These are phyloP conservation scores for Habrosyne pyritoides DNA, from an alignment of 2,888 invertebrate species.

Conservation along the genomic window DNA sequence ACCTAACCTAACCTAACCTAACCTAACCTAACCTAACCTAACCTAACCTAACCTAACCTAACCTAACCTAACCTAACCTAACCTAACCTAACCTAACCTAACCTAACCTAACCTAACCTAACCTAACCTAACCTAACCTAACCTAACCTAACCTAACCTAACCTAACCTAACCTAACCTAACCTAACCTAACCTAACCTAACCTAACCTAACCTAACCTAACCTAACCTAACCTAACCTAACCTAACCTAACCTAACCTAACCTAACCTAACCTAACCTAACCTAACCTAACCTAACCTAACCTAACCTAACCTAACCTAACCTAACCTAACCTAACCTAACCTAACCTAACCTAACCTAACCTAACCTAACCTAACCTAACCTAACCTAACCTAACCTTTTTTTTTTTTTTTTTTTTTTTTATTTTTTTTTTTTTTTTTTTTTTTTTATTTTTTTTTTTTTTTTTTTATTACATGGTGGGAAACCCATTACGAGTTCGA, in stretches of 20 bases:
- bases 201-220: constrained; percentile 18
- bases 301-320: constrained; percentile 17
- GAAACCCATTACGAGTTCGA: too few relatives aligned
- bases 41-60: constrained; percentile 12
- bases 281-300: constrained; percentile 20
- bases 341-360: constrained; percentile 20
- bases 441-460: too few relatives aligned
- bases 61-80: constrained; percentile 15
- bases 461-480: too few relatives aligned
- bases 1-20: constrained; percentile 16
- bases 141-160: constrained; percentile 14
- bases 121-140: constrained; percentile 15
- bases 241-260: constrained; percentile 19
- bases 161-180: constrained; percentile 18
- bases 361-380: constrained; percentile 21
- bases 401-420: too few relatives aligned
- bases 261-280: constrained; percentile 18
- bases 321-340: constrained; percentile 17
- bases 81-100: constrained; percentile 18
- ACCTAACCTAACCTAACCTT: constrained; percentile 22
- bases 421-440: too few relatives aligned
- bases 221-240: constrained; percentile 19
- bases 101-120: constrained; percentile 18
- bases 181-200: constrained; percentile 21
- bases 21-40: constrained; percentile 13